Percentiles rank a stretch among this genome's conserved stretches.
Conservation (phyloP, 2,888 invertebrate species). For the Sinodicranocentrus sp. region DNA sequence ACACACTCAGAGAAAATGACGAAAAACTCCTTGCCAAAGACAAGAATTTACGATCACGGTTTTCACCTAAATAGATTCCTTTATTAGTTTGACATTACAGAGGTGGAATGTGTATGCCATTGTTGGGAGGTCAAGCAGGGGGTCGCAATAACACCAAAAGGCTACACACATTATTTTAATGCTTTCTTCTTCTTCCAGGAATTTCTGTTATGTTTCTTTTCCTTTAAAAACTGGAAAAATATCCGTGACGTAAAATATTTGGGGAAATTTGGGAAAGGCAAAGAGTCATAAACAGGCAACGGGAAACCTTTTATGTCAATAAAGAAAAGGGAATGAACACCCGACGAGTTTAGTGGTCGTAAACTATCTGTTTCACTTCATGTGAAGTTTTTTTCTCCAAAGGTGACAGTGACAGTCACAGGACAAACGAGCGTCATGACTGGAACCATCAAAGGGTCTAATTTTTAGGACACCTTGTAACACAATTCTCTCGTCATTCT, state of each 20-base stretch:
- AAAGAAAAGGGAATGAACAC: conserved; percentile 64
- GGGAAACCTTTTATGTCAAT: conserved; percentile 61
- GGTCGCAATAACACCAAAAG: conserved; percentile 56
- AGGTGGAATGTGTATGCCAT: not conserved
- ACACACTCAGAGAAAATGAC: conserved; percentile 11
- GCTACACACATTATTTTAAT: conserved; percentile 32
- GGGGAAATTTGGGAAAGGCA: not conserved
- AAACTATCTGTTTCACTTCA: conserved; percentile 41
- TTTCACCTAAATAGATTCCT: conserved; percentile 15
- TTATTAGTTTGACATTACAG: conserved; percentile 20
- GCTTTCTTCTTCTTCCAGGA: conserved; percentile 40
- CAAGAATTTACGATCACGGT: conserved; percentile 42
- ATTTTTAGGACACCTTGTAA: conserved; percentile 29
- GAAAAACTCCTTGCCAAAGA: conserved; percentile 14
- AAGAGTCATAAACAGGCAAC: conserved; percentile 27
- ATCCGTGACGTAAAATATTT: conserved; percentile 5
- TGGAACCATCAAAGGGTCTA: conserved; percentile 35
- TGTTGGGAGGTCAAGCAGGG: conserved; percentile 51
- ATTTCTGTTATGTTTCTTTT: conserved; percentile 28
- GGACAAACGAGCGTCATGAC: conserved; percentile 37
- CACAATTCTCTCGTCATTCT: not conserved
- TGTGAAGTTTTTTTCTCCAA: not conserved
- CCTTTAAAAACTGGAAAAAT: conserved; percentile 46
- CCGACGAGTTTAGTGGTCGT: conserved; percentile 58
- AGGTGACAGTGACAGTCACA: conserved; percentile 56